Percentiles rank a stretch among this genome's conserved stretches.
These are phyloP conservation scores for Oncorhynchus keta DNA, from an alignment of 2,113 vertebrate species.

Conservation along the genomic window DNA sequence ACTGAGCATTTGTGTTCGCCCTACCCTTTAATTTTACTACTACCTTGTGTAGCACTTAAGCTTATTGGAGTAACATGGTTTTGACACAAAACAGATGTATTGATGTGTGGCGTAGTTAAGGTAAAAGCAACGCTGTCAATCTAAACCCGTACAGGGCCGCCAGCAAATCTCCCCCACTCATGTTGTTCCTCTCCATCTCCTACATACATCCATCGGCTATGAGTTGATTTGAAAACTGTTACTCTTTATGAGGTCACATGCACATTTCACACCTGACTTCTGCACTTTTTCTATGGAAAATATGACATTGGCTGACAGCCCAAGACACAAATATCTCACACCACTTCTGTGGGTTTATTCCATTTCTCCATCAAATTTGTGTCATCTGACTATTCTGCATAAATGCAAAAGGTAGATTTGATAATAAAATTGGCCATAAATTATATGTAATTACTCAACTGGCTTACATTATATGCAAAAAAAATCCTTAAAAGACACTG, in stretches of 20 bases:
- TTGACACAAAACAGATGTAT: constrained; percentile 68
- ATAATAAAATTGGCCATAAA: constrained; percentile 39
- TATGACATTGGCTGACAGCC: constrained; percentile 59
- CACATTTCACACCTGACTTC: constrained; percentile 72
- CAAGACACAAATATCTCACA: constrained; percentile 33
- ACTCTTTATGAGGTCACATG: constrained; percentile 70
- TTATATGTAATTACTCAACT: constrained; percentile 11
- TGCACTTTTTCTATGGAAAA: constrained; percentile 49
- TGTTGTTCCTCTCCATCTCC: constrained; percentile 67
- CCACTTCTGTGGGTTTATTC: constrained; percentile 26
- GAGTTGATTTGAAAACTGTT: constrained; percentile 63
- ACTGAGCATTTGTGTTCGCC: no score
- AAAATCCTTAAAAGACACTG: no score
- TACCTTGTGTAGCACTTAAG: constrained; percentile 73
- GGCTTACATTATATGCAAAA: constrained; percentile 46
- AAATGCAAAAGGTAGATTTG: constrained; percentile 65
- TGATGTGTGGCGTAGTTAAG: constrained; percentile 66
- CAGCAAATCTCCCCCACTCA: constrained; percentile 66
- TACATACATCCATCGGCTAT: constrained; percentile 74
- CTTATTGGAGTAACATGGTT: constrained; percentile 72
- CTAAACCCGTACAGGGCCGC: constrained; percentile 70
- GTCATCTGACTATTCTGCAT: constrained; percentile 59
- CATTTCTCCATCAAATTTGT: constrained; percentile 35
- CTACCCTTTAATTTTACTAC: constrained; percentile 71
- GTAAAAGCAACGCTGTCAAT: constrained; percentile 73